phyloP scores from a whole-genome alignment of 2,797 vertebrate genomes.

The Cynopterus sphinx region DNA sequence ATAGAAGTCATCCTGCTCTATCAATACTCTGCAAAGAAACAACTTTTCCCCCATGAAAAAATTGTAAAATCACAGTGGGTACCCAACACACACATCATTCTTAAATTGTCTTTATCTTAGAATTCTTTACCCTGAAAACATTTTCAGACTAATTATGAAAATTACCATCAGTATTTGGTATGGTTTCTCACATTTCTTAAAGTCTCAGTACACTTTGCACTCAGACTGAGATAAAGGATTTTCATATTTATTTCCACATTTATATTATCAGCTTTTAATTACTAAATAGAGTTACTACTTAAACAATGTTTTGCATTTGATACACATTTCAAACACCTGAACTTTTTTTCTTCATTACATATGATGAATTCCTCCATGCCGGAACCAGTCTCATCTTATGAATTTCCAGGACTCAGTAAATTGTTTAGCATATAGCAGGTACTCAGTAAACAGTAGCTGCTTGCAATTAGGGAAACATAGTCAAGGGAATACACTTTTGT shows the following conservation, averaged over 20 bases:
- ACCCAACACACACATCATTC: not conserved
- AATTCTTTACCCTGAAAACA: not conserved
- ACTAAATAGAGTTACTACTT: not conserved
- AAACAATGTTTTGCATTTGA: not conserved
- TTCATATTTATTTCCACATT: not conserved
- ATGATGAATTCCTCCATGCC: not conserved
- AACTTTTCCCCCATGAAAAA: not conserved
- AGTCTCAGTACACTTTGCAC: not conserved
- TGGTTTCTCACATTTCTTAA: not conserved
- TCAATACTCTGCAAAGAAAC: not conserved
- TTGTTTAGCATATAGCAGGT: not conserved
- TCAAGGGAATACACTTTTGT: not conserved
- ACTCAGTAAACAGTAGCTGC: not conserved
- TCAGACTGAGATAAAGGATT: not conserved
- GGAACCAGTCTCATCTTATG: not conserved
- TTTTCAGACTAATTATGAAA: not conserved
- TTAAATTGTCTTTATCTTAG: not conserved
- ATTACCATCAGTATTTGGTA: not conserved
- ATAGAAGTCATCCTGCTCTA: not conserved
- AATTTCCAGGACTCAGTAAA: not conserved
- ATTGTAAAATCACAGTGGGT: not conserved
- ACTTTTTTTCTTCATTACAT: not conserved
- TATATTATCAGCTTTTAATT: not conserved
- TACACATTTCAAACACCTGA: not conserved
- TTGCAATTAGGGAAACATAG: not conserved